Evolutionary conservation across 2,888 invertebrate species (phyloP), one percentile per base, ranked within the genome.

Genomic region (Tipula unca): DNA sequence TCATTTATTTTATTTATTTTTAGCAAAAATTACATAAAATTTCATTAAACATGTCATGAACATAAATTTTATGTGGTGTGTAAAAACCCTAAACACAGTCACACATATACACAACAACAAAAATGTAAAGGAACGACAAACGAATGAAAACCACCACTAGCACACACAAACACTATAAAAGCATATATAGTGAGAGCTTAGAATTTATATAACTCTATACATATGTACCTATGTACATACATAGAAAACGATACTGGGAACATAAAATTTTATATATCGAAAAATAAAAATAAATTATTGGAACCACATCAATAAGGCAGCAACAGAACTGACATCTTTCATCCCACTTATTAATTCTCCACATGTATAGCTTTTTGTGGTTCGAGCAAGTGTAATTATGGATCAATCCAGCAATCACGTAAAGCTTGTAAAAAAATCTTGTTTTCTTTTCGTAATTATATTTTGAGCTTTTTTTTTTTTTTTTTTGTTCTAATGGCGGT

Each of bases 1-100:
- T 2, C 32, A 32, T 32, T 25, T 69, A 2, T 69, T 42, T 42
- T 42, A 6, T 69, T 69, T 6, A 25, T 69, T 69, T 69, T 25
- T 13, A 17, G 69, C 25, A 69, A 25, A 25, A 69, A 69, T 69
- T 69, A 69, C 69, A 69, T 69, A 69, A 69, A 69, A 69, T 25
- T 69, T 69, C 69, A 69, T 69, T 69, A 69, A 69, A 69, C 69
- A 69, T 69, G 69, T 69, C 69, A 69, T 69, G 69, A 69, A 69
- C 69, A 69, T 69, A 69, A 69, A 69, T 69, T 69, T 69, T 69
- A 25, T 69, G 69, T 69, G 69, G 69, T 69, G 69, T 69, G 25
- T 69, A 69, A 69, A 48, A 69, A 25, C 20, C 69, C 69, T 48
- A 10, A 48, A 48, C 48, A 48, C 48, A 69, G 25, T 69, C 69